phyloP scores from a whole-genome alignment of 2,888 invertebrate genomes.

The Apamea epomidion region DNA sequence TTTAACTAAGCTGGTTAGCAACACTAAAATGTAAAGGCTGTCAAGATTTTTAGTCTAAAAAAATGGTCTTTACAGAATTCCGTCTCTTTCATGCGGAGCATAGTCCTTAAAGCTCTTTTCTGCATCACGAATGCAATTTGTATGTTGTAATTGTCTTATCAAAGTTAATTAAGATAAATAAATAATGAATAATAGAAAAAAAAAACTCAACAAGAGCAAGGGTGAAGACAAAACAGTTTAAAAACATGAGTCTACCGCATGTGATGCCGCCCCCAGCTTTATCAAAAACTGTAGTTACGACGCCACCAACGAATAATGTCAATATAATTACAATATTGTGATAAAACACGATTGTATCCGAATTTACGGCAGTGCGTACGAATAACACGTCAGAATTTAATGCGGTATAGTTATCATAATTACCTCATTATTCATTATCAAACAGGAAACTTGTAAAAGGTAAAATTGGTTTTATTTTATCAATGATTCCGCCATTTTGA shows the following conservation, averaged over 20 bases:
- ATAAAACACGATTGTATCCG: slow-evolving; percentile 31
- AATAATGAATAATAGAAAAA: slow-evolving; percentile 45
- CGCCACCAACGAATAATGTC: slow-evolving; percentile 30
- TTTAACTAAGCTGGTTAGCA: no score
- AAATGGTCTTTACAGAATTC: no score
- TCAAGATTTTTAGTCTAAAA: no score
- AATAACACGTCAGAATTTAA: slow-evolving; percentile 40
- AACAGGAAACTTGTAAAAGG: slow-evolving; percentile 23
- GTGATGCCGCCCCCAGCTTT: slow-evolving; percentile 55
- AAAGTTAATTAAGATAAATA: slow-evolving; percentile 60
- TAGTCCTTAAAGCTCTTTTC: no score
- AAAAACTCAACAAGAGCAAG: slow-evolving; percentile 41
- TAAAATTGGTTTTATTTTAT: slow-evolving; percentile 20
- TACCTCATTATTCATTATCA: slow-evolving; percentile 34
- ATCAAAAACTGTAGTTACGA: slow-evolving; percentile 43
- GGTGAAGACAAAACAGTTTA: slow-evolving; percentile 36
- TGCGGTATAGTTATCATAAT: slow-evolving; percentile 46
- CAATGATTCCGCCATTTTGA: slow-evolving; percentile 14
- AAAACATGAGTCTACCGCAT: slow-evolving; percentile 43
- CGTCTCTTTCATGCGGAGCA: no score
- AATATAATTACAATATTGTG: slow-evolving; percentile 32
- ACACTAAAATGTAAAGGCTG: no score
- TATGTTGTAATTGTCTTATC: slow-evolving; percentile 31
- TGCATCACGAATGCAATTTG: no score
- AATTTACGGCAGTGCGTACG: slow-evolving; percentile 33